Conservation (phyloP, 1,140 invertebrate genomes). For the Coptotermes formosanus region DNA sequence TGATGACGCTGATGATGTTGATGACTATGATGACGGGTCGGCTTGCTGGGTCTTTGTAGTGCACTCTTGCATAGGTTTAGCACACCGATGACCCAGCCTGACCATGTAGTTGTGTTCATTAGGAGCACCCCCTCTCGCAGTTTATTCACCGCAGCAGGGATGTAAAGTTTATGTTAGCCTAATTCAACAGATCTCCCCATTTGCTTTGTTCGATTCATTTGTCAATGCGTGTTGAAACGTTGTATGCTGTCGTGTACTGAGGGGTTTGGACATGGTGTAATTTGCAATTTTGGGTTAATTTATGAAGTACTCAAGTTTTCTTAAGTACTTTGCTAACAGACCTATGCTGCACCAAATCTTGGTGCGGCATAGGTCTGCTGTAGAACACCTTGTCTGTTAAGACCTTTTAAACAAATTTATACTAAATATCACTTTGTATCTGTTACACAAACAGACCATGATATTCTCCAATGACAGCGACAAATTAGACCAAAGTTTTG, state of each 20-base stretch:
- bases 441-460: too few species aligned
- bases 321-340: too few species aligned
- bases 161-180: conserved; percentile 17
- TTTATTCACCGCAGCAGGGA: neutral
- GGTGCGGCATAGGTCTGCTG: too few species aligned
- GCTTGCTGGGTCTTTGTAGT: conserved; percentile 20
- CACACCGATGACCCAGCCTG: neutral
- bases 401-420: too few species aligned
- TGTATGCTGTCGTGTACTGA: neutral
- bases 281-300: neutral
- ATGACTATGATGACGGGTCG: neutral
- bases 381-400: too few species aligned
- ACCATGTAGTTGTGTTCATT: conserved; percentile 19
- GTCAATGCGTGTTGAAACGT: conserved; percentile 9
- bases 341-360: too few species aligned
- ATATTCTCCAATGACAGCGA: too few species aligned
- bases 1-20: neutral
- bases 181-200: neutral
- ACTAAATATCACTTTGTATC: too few species aligned
- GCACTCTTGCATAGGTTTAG: conserved; percentile 24
- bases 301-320: neutral
- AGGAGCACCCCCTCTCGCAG: neutral
- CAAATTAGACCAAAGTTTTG: too few species aligned
- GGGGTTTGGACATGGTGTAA: neutral
- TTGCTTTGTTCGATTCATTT: conserved; percentile 25